Evolutionary conservation across 2,888 invertebrate species (phyloP).

Genomic region (Sipha maydis): DNA sequence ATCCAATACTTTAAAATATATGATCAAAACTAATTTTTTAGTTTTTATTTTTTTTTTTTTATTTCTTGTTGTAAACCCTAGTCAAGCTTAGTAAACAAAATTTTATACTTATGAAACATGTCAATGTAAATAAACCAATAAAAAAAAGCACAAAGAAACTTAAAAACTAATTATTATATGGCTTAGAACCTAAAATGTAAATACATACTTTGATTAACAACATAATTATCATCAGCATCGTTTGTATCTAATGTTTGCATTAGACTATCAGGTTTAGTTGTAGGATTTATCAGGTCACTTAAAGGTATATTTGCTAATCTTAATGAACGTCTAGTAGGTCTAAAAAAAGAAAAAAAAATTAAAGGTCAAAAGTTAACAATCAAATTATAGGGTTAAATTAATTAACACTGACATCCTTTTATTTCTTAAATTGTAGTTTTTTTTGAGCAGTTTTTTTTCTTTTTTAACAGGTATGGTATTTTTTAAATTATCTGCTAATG

Average conservation of each 20-base stretch:
- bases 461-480: not conserved
- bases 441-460: not conserved
- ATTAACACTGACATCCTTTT: no score
- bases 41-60: no score
- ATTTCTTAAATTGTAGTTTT: not conserved
- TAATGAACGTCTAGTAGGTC: slow-evolving; percentile 41
- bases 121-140: no score
- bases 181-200: not conserved
- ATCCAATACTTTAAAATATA: no score
- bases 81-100: no score
- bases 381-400: not conserved
- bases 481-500: not conserved
- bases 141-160: no score
- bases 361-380: not conserved
- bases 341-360: not conserved
- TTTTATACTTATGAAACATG: no score
- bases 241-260: not conserved
- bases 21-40: no score
- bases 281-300: not conserved
- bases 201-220: not conserved
- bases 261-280: not conserved
- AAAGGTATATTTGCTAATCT: slow-evolving; percentile 24
- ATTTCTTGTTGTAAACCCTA: no score
- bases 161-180: no score
- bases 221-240: not conserved